Percentiles rank a stretch among this genome's conserved stretches.
Conservation (phyloP, 1,140 invertebrate genomes). For the Drosophila ohnishii region DNA sequence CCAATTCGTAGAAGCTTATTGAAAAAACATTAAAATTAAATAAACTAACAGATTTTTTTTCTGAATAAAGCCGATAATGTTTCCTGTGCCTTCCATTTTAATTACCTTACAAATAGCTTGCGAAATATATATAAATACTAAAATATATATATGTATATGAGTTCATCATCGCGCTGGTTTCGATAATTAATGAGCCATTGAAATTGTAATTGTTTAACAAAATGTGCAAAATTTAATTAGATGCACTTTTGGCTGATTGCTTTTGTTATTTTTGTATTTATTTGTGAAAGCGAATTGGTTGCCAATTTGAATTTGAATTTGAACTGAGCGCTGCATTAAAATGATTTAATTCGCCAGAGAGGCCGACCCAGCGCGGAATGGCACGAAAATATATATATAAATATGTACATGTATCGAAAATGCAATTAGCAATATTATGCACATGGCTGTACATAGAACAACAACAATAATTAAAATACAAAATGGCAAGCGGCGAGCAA, state of each 20-base stretch:
- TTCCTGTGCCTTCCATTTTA: conserved; percentile 8
- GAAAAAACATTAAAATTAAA: neutral
- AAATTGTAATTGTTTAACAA: conserved; percentile 44
- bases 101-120: neutral
- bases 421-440: conserved; percentile 64
- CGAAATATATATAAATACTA: conserved; percentile 3
- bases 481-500: conserved; percentile 58
- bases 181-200: conserved; percentile 47
- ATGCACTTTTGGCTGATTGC: conserved; percentile 50
- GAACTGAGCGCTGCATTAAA: conserved; percentile 60
- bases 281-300: conserved; percentile 32
- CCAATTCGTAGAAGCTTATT: neutral
- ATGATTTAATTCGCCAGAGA: conserved; percentile 55
- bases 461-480: conserved; percentile 36
- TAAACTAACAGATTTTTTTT: neutral
- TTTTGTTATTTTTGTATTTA: conserved; percentile 48
- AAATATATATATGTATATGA: neutral
- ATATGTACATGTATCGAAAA: conserved; percentile 34
- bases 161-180: conserved; percentile 14
- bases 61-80: neutral
- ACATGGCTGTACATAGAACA: conserved; percentile 18
- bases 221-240: conserved; percentile 59
- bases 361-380: conserved; percentile 19
- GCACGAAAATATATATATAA: conserved; percentile 26
- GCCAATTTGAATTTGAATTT: conserved; percentile 55